phyloP scores from a whole-genome alignment of 2,888 invertebrate genomes.

The Cosmorhoe ocellata region DNA sequence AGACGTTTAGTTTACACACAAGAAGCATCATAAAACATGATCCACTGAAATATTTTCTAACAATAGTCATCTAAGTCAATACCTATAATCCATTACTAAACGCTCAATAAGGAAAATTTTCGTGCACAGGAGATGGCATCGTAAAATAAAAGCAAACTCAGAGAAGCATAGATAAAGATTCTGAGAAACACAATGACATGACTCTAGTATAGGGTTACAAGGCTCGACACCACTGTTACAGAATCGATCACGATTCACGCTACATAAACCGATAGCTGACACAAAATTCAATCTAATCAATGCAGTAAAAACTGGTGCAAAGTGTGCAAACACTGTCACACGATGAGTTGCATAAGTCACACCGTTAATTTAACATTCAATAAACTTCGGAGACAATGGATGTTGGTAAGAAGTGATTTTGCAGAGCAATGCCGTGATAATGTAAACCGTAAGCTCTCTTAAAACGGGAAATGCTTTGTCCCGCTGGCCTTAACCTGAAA shows the following conservation, averaged over 20 bases:
- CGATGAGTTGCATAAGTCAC: conserved; percentile 55
- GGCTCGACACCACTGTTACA: conserved; percentile 35
- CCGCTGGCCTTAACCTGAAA: conserved; percentile 21
- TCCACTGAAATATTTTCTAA: conserved; percentile 55
- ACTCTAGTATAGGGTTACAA: neutral
- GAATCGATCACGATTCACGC: conserved; percentile 39
- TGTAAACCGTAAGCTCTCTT: conserved; percentile 65
- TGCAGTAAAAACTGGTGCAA: conserved; percentile 47
- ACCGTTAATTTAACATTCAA: conserved; percentile 56
- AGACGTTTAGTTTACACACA: conserved; percentile 13
- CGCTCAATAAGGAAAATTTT: conserved; percentile 47
- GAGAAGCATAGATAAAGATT: conserved; percentile 25
- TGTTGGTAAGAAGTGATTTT: conserved; percentile 48
- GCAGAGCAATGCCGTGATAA: conserved; percentile 32
- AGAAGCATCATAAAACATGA: conserved; percentile 39
- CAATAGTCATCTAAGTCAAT: conserved; percentile 49
- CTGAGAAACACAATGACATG: conserved; percentile 37
- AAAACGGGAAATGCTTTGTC: conserved; percentile 67
- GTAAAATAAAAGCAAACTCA: conserved; percentile 53
- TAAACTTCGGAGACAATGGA: conserved; percentile 57
- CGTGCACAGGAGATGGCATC: conserved; percentile 43
- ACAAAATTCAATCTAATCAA: conserved; percentile 47
- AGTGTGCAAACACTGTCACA: conserved; percentile 51
- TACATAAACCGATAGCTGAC: conserved; percentile 42
- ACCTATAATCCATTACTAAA: conserved; percentile 45